A percentile compares a stretch with the other conserved stretches of the same genome.
These are phyloP conservation scores for Channallabes apus DNA, from an alignment of 2,797 vertebrate genomes.

Conservation along the genomic window DNA sequence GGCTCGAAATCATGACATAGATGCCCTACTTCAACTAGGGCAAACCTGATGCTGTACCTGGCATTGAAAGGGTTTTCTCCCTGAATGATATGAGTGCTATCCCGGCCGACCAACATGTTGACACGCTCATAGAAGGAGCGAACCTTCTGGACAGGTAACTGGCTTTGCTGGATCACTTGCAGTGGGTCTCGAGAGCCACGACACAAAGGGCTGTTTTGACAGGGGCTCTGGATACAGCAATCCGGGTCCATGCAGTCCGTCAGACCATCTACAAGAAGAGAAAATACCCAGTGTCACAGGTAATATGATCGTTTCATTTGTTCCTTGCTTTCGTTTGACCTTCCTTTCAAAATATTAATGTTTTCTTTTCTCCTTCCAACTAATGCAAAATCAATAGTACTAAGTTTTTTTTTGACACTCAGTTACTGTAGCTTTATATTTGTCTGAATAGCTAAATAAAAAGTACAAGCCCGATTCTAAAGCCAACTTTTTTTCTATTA, in stretches of 20 bases:
- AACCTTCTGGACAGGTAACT: conserved; percentile 76
- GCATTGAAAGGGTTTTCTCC: conserved; percentile 97
- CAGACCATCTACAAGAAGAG: conserved; percentile 84
- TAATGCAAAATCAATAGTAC: not conserved
- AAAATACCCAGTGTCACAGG: not conserved
- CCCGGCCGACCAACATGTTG: conserved; percentile 91
- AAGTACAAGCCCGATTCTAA: not conserved
- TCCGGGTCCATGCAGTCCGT: conserved; percentile 98
- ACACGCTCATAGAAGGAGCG: conserved; percentile 96
- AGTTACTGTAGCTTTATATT: not conserved
- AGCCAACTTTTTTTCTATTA: conserved; percentile 6
- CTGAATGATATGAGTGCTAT: conserved; percentile 94
- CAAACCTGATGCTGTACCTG: conserved; percentile 72
- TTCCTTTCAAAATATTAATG: not conserved
- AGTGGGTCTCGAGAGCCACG: conserved; percentile 96
- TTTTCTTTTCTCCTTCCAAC: not conserved
- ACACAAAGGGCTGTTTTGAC: conserved; percentile 93
- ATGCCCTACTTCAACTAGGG: not conserved
- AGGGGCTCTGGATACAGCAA: conserved; percentile 95
- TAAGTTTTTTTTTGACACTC: not conserved
- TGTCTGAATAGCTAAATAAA: not conserved
- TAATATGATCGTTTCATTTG: not conserved
- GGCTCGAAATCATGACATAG: not conserved
- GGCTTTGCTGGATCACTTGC: conserved; percentile 92
- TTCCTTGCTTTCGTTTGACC: not conserved